Conservation (phyloP, 2,888 invertebrate species). For the Mycalesis mineus region DNA sequence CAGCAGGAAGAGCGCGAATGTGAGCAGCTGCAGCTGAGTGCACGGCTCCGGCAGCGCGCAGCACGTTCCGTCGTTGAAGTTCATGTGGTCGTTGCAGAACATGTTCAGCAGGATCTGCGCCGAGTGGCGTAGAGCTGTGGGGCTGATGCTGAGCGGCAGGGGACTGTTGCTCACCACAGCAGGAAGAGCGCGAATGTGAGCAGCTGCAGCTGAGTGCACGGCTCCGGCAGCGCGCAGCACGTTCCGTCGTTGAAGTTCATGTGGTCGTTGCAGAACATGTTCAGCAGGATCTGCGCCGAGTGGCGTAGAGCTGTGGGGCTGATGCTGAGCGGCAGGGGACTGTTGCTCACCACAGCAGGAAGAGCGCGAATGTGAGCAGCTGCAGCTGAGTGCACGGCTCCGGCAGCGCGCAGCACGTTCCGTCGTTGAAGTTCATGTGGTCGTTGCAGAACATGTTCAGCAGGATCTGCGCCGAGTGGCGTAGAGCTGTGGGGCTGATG, state of each 20-base stretch:
- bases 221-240: slow-evolving; percentile 93
- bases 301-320: slow-evolving; percentile 56
- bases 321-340: neutral
- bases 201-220: slow-evolving; percentile 89
- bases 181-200: slow-evolving; percentile 89
- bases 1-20: too few species aligned
- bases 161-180: slow-evolving; percentile 82
- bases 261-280: slow-evolving; percentile 97
- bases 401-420: slow-evolving; percentile 94
- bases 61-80: slow-evolving; percentile 96
- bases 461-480: slow-evolving; percentile 91
- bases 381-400: slow-evolving; percentile 92
- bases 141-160: slow-evolving; percentile 42
- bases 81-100: slow-evolving; percentile 98
- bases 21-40: too few species aligned
- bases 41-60: too few species aligned
- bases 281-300: slow-evolving; percentile 85
- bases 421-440: slow-evolving; percentile 99
- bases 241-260: slow-evolving; percentile 99
- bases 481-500: slow-evolving; percentile 81
- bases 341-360: slow-evolving; percentile 86
- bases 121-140: slow-evolving; percentile 63
- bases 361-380: slow-evolving; percentile 87
- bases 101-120: slow-evolving; percentile 91
- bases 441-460: slow-evolving; percentile 98